Evolutionary conservation across 1,140 invertebrate species (phyloP).

Genomic region (Formica selysi): DNA sequence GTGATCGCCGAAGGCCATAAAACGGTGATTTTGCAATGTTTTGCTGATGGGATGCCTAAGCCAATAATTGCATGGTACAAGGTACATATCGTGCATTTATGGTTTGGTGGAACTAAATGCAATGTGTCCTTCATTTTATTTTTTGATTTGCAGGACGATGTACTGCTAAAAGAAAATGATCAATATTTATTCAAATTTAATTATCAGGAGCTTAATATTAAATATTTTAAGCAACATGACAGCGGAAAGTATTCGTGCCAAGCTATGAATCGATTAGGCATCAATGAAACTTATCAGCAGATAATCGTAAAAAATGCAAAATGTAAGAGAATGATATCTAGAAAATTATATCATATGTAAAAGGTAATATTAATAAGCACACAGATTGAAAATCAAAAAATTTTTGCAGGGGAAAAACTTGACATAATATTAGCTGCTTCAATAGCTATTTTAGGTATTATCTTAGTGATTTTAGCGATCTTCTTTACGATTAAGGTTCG

Average conservation of each 20-base stretch:
- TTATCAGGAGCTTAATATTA: constrained; percentile 82
- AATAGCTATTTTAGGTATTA: constrained; percentile 77
- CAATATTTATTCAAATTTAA: constrained; percentile 76
- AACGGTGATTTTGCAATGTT: constrained; percentile 76
- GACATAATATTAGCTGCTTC: constrained; percentile 56
- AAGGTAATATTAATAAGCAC: background rate
- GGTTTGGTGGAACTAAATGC: background rate
- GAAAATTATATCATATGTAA: background rate
- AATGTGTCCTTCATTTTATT: constrained; percentile 29
- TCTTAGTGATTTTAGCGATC: constrained; percentile 86
- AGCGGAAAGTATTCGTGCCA: constrained; percentile 83
- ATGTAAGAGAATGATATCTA: constrained; percentile 14
- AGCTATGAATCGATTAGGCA: constrained; percentile 82
- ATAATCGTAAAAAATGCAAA: constrained; percentile 80
- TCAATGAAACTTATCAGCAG: constrained; percentile 72
- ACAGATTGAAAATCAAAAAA: background rate
- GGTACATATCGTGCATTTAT: constrained; percentile 68
- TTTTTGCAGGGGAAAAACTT: constrained; percentile 81
- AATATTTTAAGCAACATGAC: constrained; percentile 80
- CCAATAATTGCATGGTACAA: constrained; percentile 83
- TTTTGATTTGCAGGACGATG: constrained; percentile 72
- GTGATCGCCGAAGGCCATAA: constrained; percentile 67
- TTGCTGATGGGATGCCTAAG: constrained; percentile 78
- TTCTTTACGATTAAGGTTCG: constrained; percentile 87
- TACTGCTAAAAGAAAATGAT: constrained; percentile 68